A percentile compares a stretch with the other conserved stretches of the same genome.
Conservation (phyloP, 2,113 vertebrate species). For the Lepidothrix coronata region DNA sequence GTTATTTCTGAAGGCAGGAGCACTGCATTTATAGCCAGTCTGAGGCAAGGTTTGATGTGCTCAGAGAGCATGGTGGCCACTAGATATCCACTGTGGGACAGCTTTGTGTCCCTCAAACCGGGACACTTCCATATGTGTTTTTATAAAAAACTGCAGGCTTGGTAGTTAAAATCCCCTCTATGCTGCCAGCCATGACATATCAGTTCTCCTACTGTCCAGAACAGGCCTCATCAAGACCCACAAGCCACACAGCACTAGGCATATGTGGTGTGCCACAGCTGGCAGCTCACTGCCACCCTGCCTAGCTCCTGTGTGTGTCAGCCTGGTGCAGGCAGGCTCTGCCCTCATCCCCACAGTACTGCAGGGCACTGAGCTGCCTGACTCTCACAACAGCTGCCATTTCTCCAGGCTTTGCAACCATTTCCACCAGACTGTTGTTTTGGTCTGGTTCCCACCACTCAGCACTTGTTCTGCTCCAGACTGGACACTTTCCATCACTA, state of each 20-base stretch:
- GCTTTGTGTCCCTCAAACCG: too few relatives aligned
- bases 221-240: background rate
- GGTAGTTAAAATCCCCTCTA: background rate
- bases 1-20: background rate
- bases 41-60: background rate
- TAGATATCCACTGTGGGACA: background rate
- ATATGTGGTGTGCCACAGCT: background rate
- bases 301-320: background rate
- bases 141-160: background rate
- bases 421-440: background rate
- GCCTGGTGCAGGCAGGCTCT: background rate
- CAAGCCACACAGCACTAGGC: background rate
- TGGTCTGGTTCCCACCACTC: background rate
- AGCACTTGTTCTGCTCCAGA: background rate
- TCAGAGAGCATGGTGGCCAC: background rate
- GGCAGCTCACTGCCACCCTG: background rate
- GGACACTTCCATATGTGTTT: background rate
- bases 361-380: fast-evolving
- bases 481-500: background rate
- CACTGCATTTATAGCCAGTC: background rate
- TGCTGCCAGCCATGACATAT: background rate
- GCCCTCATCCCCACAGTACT: background rate
- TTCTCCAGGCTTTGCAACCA: background rate
- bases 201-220: background rate
- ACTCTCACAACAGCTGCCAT: background rate